Conservation (phyloP, 2,113 vertebrate genomes). For the Panthera leo region DNA sequence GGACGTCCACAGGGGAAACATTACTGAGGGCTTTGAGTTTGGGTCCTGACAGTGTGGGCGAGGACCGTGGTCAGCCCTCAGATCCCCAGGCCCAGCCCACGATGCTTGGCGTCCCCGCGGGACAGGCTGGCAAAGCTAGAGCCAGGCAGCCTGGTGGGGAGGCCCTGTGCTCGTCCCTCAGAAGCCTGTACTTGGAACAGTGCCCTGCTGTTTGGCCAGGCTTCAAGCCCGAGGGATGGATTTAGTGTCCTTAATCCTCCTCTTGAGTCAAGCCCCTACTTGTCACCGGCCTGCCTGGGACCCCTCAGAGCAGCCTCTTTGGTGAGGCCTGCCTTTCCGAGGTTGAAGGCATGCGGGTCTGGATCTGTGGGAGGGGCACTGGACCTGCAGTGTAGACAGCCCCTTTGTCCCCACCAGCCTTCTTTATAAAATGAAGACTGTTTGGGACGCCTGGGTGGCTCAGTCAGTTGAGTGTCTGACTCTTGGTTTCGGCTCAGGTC, state of each 20-base stretch:
- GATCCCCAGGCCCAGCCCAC: background rate
- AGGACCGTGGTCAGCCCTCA: background rate
- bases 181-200: background rate
- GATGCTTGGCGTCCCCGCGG: background rate
- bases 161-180: accelerated
- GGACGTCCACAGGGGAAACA: background rate
- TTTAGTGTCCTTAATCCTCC: constrained; percentile 42
- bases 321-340: background rate
- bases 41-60: background rate
- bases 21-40: background rate
- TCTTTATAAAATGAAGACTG: background rate
- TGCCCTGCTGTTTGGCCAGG: background rate
- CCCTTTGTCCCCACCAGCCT: background rate
- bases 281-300: background rate
- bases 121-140: background rate
- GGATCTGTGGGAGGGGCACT: background rate
- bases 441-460: no score
- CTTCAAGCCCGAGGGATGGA: background rate
- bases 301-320: background rate
- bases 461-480: no score
- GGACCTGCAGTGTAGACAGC: no score
- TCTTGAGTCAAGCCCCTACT: constrained; percentile 47
- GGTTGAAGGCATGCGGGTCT: background rate
- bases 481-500: no score
- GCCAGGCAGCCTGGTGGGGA: background rate